Evolutionary conservation across 2,797 vertebrate species (phyloP).

Genomic region (Saguinus oedipus): DNA sequence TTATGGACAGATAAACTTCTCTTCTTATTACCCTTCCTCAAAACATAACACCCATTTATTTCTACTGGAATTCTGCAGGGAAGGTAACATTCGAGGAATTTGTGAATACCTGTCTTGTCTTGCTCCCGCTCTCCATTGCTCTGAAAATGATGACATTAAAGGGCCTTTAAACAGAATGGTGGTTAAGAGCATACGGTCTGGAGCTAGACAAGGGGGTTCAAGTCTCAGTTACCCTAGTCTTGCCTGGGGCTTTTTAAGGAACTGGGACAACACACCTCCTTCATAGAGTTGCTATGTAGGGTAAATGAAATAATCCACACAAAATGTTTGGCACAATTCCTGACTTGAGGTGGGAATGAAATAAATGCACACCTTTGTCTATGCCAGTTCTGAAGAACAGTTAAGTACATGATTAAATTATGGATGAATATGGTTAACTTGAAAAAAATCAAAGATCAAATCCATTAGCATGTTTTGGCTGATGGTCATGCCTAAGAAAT

Average conservation of each 20-base stretch:
- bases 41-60: neutral
- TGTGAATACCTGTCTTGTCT: neutral
- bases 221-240: rapidly evolving
- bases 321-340: neutral
- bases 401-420: neutral
- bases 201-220: neutral
- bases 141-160: neutral
- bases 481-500: neutral
- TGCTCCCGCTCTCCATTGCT: neutral
- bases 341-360: neutral
- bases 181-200: neutral
- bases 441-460: neutral
- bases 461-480: neutral
- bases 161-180: neutral
- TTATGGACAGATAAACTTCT: neutral
- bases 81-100: constrained; percentile 19
- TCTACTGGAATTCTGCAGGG: neutral
- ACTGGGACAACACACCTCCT: neutral
- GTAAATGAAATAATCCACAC: neutral
- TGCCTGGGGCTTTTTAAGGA: too few species aligned
- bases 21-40: neutral
- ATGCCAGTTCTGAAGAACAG: neutral
- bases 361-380: neutral
- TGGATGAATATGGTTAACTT: neutral
- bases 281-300: neutral